These are phyloP conservation scores for Xenopus laevis DNA, from an alignment of 2,113 vertebrate genomes.

Conservation along the genomic window DNA sequence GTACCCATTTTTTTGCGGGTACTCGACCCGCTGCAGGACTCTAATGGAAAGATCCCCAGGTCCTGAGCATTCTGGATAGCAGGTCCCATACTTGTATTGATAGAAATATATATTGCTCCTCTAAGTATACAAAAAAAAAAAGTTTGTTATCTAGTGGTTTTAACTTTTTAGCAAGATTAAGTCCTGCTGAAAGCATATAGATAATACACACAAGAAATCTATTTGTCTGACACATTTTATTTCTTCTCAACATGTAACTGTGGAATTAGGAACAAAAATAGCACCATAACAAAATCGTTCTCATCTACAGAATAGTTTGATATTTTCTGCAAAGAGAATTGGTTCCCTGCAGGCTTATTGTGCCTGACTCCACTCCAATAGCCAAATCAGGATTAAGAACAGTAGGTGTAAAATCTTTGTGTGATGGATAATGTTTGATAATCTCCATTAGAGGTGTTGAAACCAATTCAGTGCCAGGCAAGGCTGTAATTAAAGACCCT, in stretches of 20 bases:
- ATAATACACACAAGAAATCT: not conserved
- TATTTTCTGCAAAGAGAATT: slow-evolving; percentile 20
- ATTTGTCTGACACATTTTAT: slow-evolving; percentile 1
- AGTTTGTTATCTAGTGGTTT: too few relatives aligned
- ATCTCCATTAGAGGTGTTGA: slow-evolving; percentile 33
- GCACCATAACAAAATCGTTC: slow-evolving; percentile 1
- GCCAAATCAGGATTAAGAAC: slow-evolving; percentile 38
- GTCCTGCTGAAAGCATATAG: too few relatives aligned
- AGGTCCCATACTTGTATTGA: too few relatives aligned
- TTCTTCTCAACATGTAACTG: slow-evolving; percentile 9
- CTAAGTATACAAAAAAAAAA: too few relatives aligned
- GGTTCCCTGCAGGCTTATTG: slow-evolving; percentile 38
- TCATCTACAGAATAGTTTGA: slow-evolving; percentile 13
- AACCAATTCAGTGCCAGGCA: slow-evolving; percentile 10
- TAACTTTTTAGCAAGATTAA: too few relatives aligned
- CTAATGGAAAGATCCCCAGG: too few relatives aligned
- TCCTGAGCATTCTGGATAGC: too few relatives aligned
- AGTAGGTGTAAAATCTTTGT: slow-evolving; percentile 40
- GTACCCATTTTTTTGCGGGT: too few relatives aligned
- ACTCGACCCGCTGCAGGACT: too few relatives aligned
- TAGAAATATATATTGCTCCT: too few relatives aligned
- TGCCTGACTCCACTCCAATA: slow-evolving; percentile 26
- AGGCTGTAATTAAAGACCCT: slow-evolving; percentile 1
- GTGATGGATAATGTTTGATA: slow-evolving; percentile 29
- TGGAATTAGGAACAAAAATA: not conserved